Percentiles rank a stretch among this genome's conserved stretches.
Evolutionary conservation across 1,140 invertebrate genomes (phyloP).

Genomic region (Drosophila ficusphila): DNA sequence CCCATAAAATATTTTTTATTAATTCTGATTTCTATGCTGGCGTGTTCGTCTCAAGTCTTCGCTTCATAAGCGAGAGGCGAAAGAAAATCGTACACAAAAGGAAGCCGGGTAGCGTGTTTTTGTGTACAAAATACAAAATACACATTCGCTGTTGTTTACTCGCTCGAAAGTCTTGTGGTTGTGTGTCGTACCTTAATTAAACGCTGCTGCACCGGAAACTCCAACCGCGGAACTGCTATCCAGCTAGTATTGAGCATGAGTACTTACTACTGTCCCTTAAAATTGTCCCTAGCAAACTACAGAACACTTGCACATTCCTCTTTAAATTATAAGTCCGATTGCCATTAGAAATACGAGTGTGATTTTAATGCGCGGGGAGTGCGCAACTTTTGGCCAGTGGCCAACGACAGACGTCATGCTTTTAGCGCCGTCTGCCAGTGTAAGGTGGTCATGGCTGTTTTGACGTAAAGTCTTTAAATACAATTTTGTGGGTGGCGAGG

Average conservation of each 20-base stretch:
- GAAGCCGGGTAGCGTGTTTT: constrained; percentile 42
- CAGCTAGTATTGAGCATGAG: constrained; percentile 12
- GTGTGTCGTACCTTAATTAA: constrained; percentile 60
- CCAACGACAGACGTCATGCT: constrained; percentile 67
- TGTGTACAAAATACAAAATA: constrained; percentile 17
- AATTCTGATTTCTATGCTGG: constrained; percentile 70
- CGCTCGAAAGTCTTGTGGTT: constrained; percentile 28
- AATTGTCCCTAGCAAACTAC: constrained; percentile 9
- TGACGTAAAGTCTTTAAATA: constrained; percentile 74
- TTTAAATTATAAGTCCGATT: not conserved
- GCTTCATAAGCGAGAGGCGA: constrained; percentile 11
- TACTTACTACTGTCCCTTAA: constrained; percentile 4
- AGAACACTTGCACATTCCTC: not conserved
- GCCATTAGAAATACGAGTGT: constrained; percentile 3
- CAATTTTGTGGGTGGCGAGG: constrained; percentile 12
- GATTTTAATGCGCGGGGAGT: constrained; percentile 15
- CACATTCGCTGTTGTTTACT: constrained; percentile 7
- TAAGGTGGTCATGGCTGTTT: constrained; percentile 68
- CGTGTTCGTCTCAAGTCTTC: constrained; percentile 18
- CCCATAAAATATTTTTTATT: constrained; percentile 46
- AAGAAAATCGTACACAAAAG: constrained; percentile 30
- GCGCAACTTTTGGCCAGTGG: constrained; percentile 60
- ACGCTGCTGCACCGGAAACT: constrained; percentile 56
- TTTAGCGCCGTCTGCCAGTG: constrained; percentile 51
- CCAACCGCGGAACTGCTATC: constrained; percentile 20